A percentile compares a stretch with the other conserved stretches of the same genome.
phyloP scores from a whole-genome alignment of 2,113 vertebrate species.

The Clarias batrachus region DNA sequence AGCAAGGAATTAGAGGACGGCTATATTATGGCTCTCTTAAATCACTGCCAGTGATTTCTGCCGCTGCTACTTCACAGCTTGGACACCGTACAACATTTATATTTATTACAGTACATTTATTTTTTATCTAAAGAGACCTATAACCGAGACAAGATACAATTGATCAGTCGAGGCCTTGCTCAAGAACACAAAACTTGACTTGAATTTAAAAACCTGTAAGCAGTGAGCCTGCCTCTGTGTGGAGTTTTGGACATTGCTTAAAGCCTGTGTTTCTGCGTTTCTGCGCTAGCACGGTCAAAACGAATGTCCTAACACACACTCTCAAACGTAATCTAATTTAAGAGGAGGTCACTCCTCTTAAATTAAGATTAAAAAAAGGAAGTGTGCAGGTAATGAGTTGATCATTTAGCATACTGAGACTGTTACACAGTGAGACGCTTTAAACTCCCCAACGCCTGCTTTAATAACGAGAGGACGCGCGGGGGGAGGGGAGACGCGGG shows the following conservation, averaged over 20 bases:
- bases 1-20: conserved; percentile 31
- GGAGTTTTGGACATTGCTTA: not conserved
- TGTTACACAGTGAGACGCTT: not conserved
- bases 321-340: too few relatives aligned
- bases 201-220: not conserved
- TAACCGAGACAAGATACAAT: not conserved
- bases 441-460: not conserved
- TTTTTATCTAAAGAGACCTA: not conserved
- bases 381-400: not conserved
- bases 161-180: not conserved
- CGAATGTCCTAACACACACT: not conserved
- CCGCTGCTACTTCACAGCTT: not conserved
- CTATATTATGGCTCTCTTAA: conserved; percentile 21
- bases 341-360: conserved; percentile 8
- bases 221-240: not conserved
- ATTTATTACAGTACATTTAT: conserved; percentile 1
- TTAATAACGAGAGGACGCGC: conserved; percentile 22
- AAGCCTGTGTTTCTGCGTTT: not conserved
- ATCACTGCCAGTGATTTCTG: conserved; percentile 8
- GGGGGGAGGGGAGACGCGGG: conserved; percentile 11
- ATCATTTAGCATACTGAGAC: not conserved
- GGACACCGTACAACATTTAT: not conserved
- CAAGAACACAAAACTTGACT: not conserved
- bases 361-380: not conserved
- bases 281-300: not conserved